Evolutionary conservation across 2,113 vertebrate species (phyloP).

Genomic region (Poecile atricapillus): DNA sequence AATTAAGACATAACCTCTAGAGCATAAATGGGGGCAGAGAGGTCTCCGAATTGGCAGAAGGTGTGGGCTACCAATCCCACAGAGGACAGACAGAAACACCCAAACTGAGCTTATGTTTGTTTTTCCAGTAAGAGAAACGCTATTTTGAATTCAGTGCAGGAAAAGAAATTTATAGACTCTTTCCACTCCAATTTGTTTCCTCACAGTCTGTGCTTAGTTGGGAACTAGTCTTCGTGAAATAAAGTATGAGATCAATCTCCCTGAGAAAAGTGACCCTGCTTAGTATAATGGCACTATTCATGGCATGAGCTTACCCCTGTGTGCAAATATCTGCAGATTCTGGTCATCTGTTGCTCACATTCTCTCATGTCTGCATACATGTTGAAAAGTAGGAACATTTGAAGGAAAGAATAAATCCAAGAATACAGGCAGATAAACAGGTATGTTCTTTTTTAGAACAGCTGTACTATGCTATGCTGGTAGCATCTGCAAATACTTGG

Average conservation of each 20-base stretch:
- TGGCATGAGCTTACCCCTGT: background rate
- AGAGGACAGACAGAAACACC: conserved; percentile 35
- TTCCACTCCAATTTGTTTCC: background rate
- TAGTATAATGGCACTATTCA: conserved; percentile 1
- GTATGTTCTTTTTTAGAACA: background rate
- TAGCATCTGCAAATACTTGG: background rate
- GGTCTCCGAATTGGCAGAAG: background rate
- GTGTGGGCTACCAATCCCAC: background rate
- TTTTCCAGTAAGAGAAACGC: conserved; percentile 44
- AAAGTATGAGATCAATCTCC: background rate
- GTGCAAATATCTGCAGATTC: background rate
- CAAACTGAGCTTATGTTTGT: conserved; percentile 49
- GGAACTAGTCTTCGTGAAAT: background rate
- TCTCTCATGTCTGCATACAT: background rate
- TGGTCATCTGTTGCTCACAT: background rate
- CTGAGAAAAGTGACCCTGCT: background rate
- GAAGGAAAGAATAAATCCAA: background rate
- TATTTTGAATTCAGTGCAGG: conserved; percentile 54
- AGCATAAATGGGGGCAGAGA: background rate
- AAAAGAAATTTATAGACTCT: conserved; percentile 53
- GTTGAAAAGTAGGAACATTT: background rate
- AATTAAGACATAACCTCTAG: conserved; percentile 3
- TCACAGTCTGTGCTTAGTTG: background rate
- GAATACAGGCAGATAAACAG: background rate
- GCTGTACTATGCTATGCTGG: background rate